Conservation (phyloP, 2,797 vertebrate genomes). For the Miopithecus talapoin region DNA sequence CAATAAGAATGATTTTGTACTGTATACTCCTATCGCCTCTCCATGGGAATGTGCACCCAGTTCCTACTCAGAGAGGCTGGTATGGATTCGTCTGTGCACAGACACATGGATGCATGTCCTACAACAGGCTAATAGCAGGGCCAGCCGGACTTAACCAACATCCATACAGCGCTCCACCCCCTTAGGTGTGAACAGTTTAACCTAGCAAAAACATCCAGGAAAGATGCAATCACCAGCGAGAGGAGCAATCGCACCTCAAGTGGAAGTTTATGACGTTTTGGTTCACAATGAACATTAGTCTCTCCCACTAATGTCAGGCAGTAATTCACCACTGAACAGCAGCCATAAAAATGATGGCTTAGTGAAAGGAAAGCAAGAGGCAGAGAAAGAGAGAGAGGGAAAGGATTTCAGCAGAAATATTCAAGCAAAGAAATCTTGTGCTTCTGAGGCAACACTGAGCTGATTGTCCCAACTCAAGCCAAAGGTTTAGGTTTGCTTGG, state of each 20-base stretch:
- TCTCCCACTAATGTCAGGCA: conserved; percentile 20
- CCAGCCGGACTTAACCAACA: background rate
- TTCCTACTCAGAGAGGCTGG: background rate
- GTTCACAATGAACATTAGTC: conserved; percentile 31
- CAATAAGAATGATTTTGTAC: background rate
- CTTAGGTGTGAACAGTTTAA: background rate
- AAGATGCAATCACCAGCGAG: background rate
- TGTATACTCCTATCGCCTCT: background rate
- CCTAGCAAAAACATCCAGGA: background rate
- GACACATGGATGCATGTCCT: fast-evolving
- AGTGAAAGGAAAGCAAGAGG: background rate
- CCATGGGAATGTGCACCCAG: background rate
- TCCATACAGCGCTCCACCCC: background rate
- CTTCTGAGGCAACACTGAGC: background rate
- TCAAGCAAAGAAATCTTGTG: background rate
- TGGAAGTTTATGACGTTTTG: conserved; percentile 56
- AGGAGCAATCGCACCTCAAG: conserved; percentile 40
- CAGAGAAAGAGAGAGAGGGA: background rate
- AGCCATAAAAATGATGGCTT: conserved; percentile 44
- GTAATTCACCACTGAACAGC: conserved; percentile 21
- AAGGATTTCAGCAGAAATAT: background rate
- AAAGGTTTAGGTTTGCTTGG: background rate
- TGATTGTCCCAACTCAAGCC: background rate
- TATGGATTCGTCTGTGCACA: too few relatives aligned
- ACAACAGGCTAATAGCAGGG: background rate